A percentile compares a stretch with the other conserved stretches of the same genome.
Evolutionary conservation across 2,888 invertebrate genomes (phyloP).

Genomic region (Drosophila quinaria): DNA sequence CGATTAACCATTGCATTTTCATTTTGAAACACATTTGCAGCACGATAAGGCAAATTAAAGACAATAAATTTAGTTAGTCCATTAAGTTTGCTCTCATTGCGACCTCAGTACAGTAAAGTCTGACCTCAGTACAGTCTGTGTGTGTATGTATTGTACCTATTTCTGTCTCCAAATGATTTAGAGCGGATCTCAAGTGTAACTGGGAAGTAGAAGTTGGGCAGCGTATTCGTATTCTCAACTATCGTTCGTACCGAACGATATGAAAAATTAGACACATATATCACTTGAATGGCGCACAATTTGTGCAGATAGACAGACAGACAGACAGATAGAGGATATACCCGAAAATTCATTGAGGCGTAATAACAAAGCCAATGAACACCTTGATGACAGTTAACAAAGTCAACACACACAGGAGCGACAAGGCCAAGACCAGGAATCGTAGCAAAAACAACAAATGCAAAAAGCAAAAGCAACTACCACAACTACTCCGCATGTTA

Average conservation of each 20-base stretch:
- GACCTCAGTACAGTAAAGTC: not conserved
- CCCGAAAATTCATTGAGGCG: slow-evolving; percentile 77
- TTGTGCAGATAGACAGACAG: slow-evolving; percentile 47
- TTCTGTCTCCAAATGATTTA: slow-evolving; percentile 56
- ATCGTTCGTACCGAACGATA: slow-evolving; percentile 24
- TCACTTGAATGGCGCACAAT: slow-evolving; percentile 70
- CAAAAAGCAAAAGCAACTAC: slow-evolving; percentile 19
- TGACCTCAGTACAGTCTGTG: slow-evolving; percentile 29
- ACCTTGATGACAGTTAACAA: slow-evolving; percentile 81
- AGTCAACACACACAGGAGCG: slow-evolving; percentile 54
- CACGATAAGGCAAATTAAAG: slow-evolving; percentile 51
- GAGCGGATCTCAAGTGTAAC: slow-evolving; percentile 51
- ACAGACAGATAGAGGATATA: slow-evolving; percentile 7
- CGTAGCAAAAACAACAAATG: not conserved
- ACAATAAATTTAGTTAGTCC: slow-evolving; percentile 51
- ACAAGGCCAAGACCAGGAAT: slow-evolving; percentile 2
- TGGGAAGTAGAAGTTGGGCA: slow-evolving; percentile 16
- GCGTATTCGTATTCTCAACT: slow-evolving; percentile 28
- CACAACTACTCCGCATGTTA: slow-evolving; percentile 11
- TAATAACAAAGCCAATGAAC: slow-evolving; percentile 82
- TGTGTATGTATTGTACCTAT: slow-evolving; percentile 2
- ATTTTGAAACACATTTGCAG: slow-evolving; percentile 19
- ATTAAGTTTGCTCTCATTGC: slow-evolving; percentile 48
- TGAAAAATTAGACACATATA: slow-evolving; percentile 69
- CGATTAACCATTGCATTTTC: slow-evolving; percentile 38